These are phyloP conservation scores for Borostomias antarcticus DNA, from an alignment of 2,797 vertebrate species.

Conservation along the genomic window DNA sequence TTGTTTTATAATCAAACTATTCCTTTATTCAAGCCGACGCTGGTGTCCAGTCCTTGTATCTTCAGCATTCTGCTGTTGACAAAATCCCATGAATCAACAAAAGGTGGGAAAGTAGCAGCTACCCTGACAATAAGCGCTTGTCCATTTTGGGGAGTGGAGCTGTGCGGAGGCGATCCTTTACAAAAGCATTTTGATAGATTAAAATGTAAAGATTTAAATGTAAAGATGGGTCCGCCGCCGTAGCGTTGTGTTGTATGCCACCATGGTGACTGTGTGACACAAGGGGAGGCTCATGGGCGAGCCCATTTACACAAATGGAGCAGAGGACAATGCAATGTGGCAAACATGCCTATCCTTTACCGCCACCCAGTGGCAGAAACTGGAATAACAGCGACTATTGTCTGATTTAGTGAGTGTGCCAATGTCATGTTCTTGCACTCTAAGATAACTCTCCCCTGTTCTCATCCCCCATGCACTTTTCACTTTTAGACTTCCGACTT, in stretches of 20 bases:
- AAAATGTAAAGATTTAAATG: slow-evolving; percentile 65
- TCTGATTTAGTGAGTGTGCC: too few relatives aligned
- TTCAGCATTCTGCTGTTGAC: slow-evolving; percentile 67
- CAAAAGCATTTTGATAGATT: slow-evolving; percentile 40
- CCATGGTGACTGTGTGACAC: slow-evolving; percentile 83
- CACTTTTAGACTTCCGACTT: too few relatives aligned
- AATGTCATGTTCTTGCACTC: too few relatives aligned
- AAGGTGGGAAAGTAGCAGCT: slow-evolving; percentile 33
- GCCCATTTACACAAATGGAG: slow-evolving; percentile 61
- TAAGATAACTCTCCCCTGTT: too few relatives aligned
- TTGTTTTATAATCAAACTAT: slow-evolving; percentile 31
- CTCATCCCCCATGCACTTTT: too few relatives aligned
- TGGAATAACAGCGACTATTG: slow-evolving; percentile 13
- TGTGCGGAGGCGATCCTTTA: slow-evolving; percentile 27
- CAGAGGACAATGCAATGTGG: slow-evolving; percentile 10
- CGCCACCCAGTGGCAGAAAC: slow-evolving; percentile 58
- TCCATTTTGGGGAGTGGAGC: slow-evolving; percentile 49
- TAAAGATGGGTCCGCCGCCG: slow-evolving; percentile 50
- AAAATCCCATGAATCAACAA: slow-evolving; percentile 52
- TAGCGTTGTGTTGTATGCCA: slow-evolving; percentile 72
- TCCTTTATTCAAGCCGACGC: slow-evolving; percentile 48
- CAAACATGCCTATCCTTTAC: slow-evolving; percentile 28
- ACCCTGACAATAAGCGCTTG: slow-evolving; percentile 44
- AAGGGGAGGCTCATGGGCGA: slow-evolving; percentile 72
- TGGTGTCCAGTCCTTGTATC: slow-evolving; percentile 60